Evolutionary conservation across 2,888 invertebrate species (phyloP).

Genomic region (Orthosia cruda): DNA sequence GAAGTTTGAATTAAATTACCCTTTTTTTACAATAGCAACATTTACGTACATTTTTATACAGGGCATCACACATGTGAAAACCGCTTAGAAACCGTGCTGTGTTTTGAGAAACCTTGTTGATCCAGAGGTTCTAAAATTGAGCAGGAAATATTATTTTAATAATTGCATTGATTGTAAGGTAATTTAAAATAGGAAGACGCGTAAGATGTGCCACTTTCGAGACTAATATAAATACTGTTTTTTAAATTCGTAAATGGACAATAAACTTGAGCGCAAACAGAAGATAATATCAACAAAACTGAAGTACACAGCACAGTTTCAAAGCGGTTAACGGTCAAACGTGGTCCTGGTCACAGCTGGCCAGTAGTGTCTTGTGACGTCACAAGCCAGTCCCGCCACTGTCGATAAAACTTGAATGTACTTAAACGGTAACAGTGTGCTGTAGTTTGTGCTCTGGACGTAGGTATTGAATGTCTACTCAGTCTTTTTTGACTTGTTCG

Average conservation of each 20-base stretch:
- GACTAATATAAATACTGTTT: neutral
- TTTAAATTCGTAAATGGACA: neutral
- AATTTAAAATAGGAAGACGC: neutral
- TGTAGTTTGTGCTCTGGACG: constrained; percentile 64
- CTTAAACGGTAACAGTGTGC: constrained; percentile 66
- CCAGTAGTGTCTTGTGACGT: constrained; percentile 36
- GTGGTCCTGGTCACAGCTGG: constrained; percentile 42
- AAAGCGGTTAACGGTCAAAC: constrained; percentile 35
- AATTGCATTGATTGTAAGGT: constrained; percentile 1
- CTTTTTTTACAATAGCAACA: constrained; percentile 64
- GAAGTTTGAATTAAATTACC: constrained; percentile 65
- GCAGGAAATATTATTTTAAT: constrained; percentile 2
- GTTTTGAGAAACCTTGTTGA: constrained; percentile 12
- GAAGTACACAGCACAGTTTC: constrained; percentile 13
- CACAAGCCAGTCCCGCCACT: constrained; percentile 49
- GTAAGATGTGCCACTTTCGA: neutral
- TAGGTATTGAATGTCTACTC: constrained; percentile 74
- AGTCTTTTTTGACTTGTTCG: constrained; percentile 83
- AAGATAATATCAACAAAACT: neutral
- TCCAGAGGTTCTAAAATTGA: constrained; percentile 12
- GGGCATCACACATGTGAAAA: constrained; percentile 35
- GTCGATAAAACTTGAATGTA: constrained; percentile 50
- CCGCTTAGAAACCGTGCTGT: constrained; percentile 49
- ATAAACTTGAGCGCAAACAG: neutral
- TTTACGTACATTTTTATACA: constrained; percentile 56